Evolutionary conservation across 2,797 vertebrate genomes (phyloP).

Genomic region (Peromyscus melanophrys): DNA sequence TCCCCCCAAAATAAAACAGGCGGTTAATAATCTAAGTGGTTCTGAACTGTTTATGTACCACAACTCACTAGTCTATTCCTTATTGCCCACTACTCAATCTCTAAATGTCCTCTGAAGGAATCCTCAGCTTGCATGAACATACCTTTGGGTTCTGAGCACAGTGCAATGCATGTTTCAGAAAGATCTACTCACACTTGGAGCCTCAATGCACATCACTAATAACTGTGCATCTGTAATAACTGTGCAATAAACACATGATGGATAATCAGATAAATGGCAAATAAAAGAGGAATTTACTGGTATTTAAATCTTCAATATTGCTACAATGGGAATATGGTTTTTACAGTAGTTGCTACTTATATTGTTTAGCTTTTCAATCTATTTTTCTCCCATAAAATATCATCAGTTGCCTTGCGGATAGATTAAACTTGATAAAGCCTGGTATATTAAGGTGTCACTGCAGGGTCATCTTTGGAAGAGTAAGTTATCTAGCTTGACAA

Average conservation of each 20-base stretch:
- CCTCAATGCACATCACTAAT: neutral
- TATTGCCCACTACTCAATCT: neutral
- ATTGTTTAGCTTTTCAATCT: conserved; percentile 55
- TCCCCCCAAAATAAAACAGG: neutral
- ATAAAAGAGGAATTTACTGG: conserved; percentile 26
- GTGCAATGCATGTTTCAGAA: neutral
- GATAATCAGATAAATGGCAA: conserved; percentile 64
- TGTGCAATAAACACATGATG: conserved; percentile 51
- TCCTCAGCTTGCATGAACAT: neutral
- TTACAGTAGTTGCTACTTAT: conserved; percentile 44
- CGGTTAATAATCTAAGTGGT: conserved; percentile 57
- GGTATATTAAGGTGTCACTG: conserved; percentile 55
- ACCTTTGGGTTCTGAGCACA: neutral
- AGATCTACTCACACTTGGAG: conserved; percentile 31
- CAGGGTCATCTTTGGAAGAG: conserved; percentile 24
- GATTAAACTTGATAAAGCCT: conserved; percentile 63
- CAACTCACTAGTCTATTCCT: conserved; percentile 18
- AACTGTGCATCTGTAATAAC: neutral
- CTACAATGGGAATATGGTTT: conserved; percentile 17
- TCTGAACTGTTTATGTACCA: conserved; percentile 37
- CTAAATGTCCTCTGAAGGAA: conserved; percentile 67
- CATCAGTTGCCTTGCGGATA: conserved; percentile 44
- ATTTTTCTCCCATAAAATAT: conserved; percentile 58
- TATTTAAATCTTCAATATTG: conserved; percentile 49
- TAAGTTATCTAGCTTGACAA: conserved; percentile 49